A percentile compares a stretch with the other conserved stretches of the same genome.
phyloP scores from a whole-genome alignment of 2,888 invertebrate genomes.

The Xestia rhomboidea region DNA sequence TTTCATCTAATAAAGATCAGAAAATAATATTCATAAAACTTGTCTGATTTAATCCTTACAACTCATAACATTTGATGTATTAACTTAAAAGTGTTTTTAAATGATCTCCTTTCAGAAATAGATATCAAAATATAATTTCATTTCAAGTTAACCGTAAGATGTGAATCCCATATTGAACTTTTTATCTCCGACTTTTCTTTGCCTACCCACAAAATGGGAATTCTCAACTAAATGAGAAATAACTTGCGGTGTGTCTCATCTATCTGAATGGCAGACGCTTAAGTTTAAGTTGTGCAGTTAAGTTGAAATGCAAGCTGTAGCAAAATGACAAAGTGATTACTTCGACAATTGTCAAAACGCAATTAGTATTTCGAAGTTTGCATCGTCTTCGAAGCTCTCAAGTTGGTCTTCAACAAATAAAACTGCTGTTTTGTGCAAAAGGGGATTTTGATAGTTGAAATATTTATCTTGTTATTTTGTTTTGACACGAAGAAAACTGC shows the following conservation, averaged over 20 bases:
- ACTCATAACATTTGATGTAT: not conserved
- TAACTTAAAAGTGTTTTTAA: not conserved
- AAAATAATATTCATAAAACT: not conserved
- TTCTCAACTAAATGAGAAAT: slow-evolving; percentile 55
- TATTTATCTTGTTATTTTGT: slow-evolving; percentile 4
- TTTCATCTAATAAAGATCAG: not conserved
- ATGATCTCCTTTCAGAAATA: not conserved
- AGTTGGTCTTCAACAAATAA: slow-evolving; percentile 7
- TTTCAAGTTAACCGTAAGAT: slow-evolving; percentile 1
- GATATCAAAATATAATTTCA: not conserved
- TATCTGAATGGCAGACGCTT: slow-evolving; percentile 28
- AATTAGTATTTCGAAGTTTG: slow-evolving; percentile 52
- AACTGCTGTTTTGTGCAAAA: slow-evolving; percentile 25
- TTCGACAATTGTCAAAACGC: slow-evolving; percentile 49
- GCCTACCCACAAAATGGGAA: slow-evolving; percentile 35
- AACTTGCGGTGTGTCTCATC: slow-evolving; percentile 37
- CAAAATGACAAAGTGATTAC: slow-evolving; percentile 38
- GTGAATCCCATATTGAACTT: not conserved
- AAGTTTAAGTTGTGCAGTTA: slow-evolving; percentile 56
- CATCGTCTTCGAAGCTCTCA: not conserved
- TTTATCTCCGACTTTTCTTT: slow-evolving; percentile 5
- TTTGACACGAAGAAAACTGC: slow-evolving; percentile 3
- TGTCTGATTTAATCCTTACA: not conserved
- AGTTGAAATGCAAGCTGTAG: slow-evolving; percentile 49
- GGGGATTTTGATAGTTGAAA: slow-evolving; percentile 1